Evolutionary conservation across 2,888 invertebrate genomes (phyloP).

Genomic region (Melitaea athalia): DNA sequence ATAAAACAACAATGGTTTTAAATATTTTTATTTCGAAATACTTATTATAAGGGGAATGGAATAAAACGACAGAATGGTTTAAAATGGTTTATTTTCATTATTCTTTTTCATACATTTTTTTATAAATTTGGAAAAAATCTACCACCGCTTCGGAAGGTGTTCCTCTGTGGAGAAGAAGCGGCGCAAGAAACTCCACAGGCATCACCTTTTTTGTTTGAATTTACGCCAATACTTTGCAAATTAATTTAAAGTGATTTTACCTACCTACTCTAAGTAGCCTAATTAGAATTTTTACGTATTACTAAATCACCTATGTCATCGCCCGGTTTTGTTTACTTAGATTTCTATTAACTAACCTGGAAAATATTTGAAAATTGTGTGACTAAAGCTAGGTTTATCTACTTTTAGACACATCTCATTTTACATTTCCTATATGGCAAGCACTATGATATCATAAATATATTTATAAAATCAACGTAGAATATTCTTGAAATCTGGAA

Average conservation of each 20-base stretch:
- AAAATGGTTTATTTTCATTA: slow-evolving; percentile 42
- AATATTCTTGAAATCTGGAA: slow-evolving; percentile 5
- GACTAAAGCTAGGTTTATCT: background rate
- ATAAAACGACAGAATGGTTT: slow-evolving; percentile 50
- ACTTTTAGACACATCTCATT: background rate
- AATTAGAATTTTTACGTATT: background rate
- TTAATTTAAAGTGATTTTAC: background rate
- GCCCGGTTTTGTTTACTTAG: slow-evolving; percentile 38
- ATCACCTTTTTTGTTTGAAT: slow-evolving; percentile 41
- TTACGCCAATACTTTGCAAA: slow-evolving; percentile 20
- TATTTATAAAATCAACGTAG: background rate
- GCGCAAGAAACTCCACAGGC: slow-evolving; percentile 71
- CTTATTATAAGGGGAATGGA: background rate
- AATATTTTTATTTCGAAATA: background rate
- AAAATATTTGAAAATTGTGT: slow-evolving; percentile 11
- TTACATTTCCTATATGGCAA: slow-evolving; percentile 27
- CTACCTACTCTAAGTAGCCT: background rate
- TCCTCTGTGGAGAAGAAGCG: slow-evolving; percentile 73
- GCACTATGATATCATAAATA: slow-evolving; percentile 11
- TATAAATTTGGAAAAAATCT: slow-evolving; percentile 35
- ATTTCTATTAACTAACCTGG: background rate
- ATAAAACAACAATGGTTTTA: slow-evolving; percentile 16
- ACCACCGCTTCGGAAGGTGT: slow-evolving; percentile 68
- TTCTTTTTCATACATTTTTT: slow-evolving; percentile 21
- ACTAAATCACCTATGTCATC: slow-evolving; percentile 38